Base-by-base conservation (phyloP, 1,140 invertebrate species). In the Brachionus rotundiformis region DNA sequence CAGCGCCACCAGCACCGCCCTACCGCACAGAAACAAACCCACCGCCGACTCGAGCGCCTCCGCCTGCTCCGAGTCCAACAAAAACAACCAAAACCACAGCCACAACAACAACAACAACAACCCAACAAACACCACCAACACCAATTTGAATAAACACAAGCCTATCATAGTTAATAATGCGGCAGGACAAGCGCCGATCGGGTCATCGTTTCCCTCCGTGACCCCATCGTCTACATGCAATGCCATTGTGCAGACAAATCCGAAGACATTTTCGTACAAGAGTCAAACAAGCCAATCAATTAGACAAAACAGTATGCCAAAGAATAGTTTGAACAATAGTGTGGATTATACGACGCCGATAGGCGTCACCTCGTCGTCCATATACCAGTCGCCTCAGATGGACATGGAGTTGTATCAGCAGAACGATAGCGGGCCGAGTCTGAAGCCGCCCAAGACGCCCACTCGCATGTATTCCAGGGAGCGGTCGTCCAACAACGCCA, bases 391-490 rank as follows among this genome's bases (percentile, higher is more conserved):
- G 33, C 76, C 76, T 27, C 44, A 54, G 59, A 63, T 79, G 2
- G 76, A 79, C 36, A 54, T 79, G 59, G 76, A 79, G 1, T 41
- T 79, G n/a, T 79, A 39, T 63, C 76, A 79, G 27, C 25, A 25
- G 0, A 79, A 79, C 47, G 76, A 79, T 4, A 33, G 6, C 29
- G 76, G 76, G 39, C 25, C 44, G 8, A 59, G 54, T 79, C 13
- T 79, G 1, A 79, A 79, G 54, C 76, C 76, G 29, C 76, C 76
- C 1, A 79, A 79, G 54, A 79, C 76, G 0, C 76, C 76, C 23
- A 79, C 76, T 33, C 44, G 76, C 4, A 79, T 79, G 41, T 77
- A 77, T 11, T 77, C 75, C 23, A 54, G 61, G 7, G 54, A 65
- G 6, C 6, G 79, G 19, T 68, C 59, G 2, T 36, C 31, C 7